Percentiles rank a stretch among this genome's conserved stretches.
These are phyloP conservation scores for Novumbra hubbsi DNA, from an alignment of 2,797 vertebrate genomes.

Conservation along the genomic window DNA sequence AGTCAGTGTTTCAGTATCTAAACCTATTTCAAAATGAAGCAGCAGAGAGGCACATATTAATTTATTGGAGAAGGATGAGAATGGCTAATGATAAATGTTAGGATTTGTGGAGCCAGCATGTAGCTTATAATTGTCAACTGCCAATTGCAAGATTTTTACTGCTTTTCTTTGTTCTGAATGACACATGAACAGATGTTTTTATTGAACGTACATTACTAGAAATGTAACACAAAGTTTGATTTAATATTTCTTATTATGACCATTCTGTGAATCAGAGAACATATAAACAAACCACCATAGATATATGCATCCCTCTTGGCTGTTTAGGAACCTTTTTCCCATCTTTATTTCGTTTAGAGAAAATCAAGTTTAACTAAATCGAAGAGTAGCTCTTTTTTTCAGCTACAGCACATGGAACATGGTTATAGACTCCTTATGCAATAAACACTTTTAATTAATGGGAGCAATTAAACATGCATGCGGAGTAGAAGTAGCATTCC, in stretches of 20 bases:
- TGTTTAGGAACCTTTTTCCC: not conserved
- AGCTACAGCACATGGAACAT: not conserved
- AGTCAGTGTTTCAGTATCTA: not conserved
- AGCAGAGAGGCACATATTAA: not conserved
- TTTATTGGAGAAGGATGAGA: not conserved
- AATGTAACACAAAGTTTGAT: not conserved
- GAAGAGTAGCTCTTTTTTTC: not conserved
- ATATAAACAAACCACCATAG: not conserved
- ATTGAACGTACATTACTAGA: not conserved
- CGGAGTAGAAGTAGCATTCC: not conserved
- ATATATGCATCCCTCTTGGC: not conserved
- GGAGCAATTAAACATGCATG: not conserved
- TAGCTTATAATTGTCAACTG: not conserved
- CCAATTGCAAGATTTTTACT: constrained; percentile 13
- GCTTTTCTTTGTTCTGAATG: constrained; percentile 2
- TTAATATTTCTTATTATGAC: not conserved
- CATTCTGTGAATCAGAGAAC: not conserved
- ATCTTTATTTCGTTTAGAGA: not conserved
- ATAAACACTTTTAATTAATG: not conserved
- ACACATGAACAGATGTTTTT: not conserved
- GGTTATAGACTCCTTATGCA: not conserved
- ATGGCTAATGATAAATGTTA: not conserved
- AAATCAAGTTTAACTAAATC: not conserved
- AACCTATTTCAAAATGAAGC: not conserved
- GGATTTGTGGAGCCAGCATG: constrained; percentile 11